Conservation (phyloP, 2,797 vertebrate species). For the Myioborus melanocephalus region DNA sequence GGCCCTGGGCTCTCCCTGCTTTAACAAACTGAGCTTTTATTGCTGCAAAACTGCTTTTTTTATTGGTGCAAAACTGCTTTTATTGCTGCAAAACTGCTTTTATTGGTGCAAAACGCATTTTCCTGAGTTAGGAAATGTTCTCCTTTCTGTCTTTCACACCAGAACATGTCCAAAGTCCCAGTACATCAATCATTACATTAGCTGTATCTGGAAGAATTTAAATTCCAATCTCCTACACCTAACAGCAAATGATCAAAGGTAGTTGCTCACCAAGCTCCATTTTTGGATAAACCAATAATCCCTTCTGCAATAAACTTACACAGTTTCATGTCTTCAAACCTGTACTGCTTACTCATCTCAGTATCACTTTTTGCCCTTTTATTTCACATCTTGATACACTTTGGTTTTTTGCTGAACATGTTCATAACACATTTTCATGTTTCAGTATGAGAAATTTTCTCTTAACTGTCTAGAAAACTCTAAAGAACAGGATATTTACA, state of each 20-base stretch:
- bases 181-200: neutral
- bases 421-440: neutral
- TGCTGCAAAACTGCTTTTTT: neutral
- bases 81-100: no score
- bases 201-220: neutral
- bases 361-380: neutral
- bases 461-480: neutral
- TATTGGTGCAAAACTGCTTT: neutral
- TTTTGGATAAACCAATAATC: neutral
- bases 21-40: neutral
- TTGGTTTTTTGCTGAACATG: neutral
- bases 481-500: neutral
- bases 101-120: neutral
- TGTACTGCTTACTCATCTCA: neutral
- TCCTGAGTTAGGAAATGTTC: neutral
- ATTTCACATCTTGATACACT: neutral
- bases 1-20: neutral
- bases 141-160: neutral
- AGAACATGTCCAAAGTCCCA: neutral
- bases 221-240: neutral
- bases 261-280: accelerated
- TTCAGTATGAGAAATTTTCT: neutral
- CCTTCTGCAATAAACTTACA: neutral
- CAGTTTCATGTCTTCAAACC: neutral
- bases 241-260: neutral